phyloP scores from a whole-genome alignment of 2,888 invertebrate genomes.

The Tyria jacobaeae region DNA sequence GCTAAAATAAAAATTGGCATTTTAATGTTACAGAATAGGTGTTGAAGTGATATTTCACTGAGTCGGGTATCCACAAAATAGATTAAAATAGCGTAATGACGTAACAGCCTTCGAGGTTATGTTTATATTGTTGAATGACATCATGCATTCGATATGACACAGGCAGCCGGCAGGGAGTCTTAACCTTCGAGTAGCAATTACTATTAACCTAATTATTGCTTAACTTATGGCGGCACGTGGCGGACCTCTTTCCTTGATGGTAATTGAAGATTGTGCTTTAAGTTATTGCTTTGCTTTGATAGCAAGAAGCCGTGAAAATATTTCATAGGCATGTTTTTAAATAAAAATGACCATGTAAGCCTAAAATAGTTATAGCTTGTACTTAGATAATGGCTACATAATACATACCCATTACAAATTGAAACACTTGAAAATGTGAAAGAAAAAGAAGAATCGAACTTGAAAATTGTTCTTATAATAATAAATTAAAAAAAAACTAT shows the following conservation, averaged over 20 bases:
- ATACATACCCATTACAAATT: too few relatives aligned
- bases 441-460: too few relatives aligned
- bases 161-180: neutral
- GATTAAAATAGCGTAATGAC: slow-evolving; percentile 73
- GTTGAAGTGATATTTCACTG: slow-evolving; percentile 3
- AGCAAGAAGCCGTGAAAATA: neutral
- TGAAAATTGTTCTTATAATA: too few relatives aligned
- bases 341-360: too few relatives aligned
- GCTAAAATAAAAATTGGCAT: neutral
- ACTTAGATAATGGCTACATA: too few relatives aligned
- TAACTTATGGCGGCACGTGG: slow-evolving; percentile 6
- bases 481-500: too few relatives aligned
- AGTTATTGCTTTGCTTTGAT: neutral
- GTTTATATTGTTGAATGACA: slow-evolving; percentile 45
- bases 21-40: too few relatives aligned
- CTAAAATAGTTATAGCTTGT: neutral
- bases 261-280: slow-evolving; percentile 3
- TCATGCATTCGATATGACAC: slow-evolving; percentile 31
- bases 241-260: neutral
- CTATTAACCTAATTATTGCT: slow-evolving; percentile 10
- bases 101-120: slow-evolving; percentile 67
- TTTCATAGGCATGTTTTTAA: too few relatives aligned
- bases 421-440: too few relatives aligned
- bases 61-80: slow-evolving; percentile 22
- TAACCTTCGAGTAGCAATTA: slow-evolving; percentile 43